Base-by-base conservation (phyloP, 2,888 invertebrate genomes). In the Agrochola litura region DNA sequence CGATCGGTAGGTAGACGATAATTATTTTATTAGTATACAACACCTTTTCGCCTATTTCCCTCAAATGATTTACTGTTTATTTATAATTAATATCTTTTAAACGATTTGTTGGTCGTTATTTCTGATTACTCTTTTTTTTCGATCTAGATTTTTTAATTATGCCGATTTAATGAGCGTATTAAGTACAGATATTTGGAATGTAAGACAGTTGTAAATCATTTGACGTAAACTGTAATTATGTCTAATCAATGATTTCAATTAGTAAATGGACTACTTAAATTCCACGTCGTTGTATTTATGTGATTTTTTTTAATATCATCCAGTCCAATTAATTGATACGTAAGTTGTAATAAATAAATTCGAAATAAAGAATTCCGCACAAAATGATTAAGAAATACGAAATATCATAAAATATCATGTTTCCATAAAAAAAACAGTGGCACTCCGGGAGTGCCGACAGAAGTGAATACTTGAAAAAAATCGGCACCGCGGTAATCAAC, bases 1-100 rank as follows among this genome's bases (percentile, higher is more conserved):
- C 93, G 92, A 92, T 94, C 93, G 90, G 92, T 92, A 75, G 81
- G 93, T 92, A 76, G 78, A 84, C 12, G 92, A 92, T 95, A 94
- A 96, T 95, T 94, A 95, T 95, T 95, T 94, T 94, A 95, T 95
- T 96, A 95, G 94, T 93, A 93, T 92, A 93, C 90, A 91, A 92
- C 94, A 93, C 93, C 93, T 95, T 93, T 94, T 94, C 91, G 91
- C 91, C 92, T 92, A 92, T 93, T 94, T 92, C 89, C 90, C 89
- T 85, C 72, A 80, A 77, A 84, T 94, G 93, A 95, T 95, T 94
- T 93, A 95, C 88, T 93, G 91, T 90, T 92, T 86, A 92, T 91
- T 91, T 91, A 91, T 92, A 91, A 93, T 93, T 93, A 87, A 93
- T 92, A 91, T 87, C 84, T 85, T 87, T 86, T 92, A 91, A 91